These are phyloP conservation scores for Sminthurinus aureus DNA, from an alignment of 2,888 invertebrate genomes.

Conservation along the genomic window DNA sequence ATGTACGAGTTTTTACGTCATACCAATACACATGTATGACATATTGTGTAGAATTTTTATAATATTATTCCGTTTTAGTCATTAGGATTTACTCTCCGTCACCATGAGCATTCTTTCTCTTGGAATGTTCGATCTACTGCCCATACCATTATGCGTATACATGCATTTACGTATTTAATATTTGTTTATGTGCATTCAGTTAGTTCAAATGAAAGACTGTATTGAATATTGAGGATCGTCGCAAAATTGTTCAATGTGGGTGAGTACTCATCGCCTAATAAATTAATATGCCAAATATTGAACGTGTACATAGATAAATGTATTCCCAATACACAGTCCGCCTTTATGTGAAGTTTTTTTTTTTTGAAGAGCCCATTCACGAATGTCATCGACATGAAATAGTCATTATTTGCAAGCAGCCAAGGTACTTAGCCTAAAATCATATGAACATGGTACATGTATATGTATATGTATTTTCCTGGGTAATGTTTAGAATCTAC, in stretches of 20 bases:
- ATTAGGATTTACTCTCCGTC: not conserved
- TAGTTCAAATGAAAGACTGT: not conserved
- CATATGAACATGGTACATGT: not conserved
- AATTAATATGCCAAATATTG: not conserved
- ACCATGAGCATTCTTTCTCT: not conserved
- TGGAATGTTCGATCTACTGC: not conserved
- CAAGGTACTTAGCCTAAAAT: not conserved
- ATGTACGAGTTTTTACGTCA: not conserved
- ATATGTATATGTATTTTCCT: too few relatives aligned
- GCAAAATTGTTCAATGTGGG: conserved; percentile 9
- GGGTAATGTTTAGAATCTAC: too few relatives aligned
- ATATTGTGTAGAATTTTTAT: not conserved
- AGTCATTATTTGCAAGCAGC: not conserved
- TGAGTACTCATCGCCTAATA: not conserved
- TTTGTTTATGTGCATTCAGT: not conserved
- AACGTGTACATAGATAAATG: not conserved
- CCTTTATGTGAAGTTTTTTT: not conserved
- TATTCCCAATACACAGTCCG: not conserved
- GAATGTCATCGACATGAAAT: not conserved
- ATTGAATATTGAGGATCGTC: not conserved
- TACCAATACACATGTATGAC: not conserved
- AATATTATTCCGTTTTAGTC: not conserved
- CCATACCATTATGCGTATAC: not conserved
- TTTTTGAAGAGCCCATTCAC: not conserved
- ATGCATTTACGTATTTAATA: not conserved